Evolutionary conservation across 2,113 vertebrate species (phyloP), one percentile per base, ranked within the genome.

Genomic region (Columbina picui): DNA sequence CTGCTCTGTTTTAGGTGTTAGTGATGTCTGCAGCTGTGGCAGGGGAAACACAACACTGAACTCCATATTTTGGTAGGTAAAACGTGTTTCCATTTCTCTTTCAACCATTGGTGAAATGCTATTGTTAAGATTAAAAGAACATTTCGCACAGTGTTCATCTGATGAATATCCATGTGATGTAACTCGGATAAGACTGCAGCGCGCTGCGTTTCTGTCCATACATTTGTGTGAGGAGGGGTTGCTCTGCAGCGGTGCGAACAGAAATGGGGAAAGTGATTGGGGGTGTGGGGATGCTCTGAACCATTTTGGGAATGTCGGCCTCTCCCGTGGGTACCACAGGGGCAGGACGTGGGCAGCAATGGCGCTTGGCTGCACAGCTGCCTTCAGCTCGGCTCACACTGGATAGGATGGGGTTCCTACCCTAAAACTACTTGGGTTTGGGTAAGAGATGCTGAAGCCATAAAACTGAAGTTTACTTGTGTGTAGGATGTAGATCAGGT

Each of bases 1-100:
- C 50, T 75, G 84, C 73, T 87, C 50, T 89, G 71, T 69, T 87
- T 74, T 94, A 67, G 34, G 81, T 69, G 41, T 75, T 88, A 89
- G 38, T 81, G 41, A 25, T 81, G 67, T 22, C 73, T 57, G 63
- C 81, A 91, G 85, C 53, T 76, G 60, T 91, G 84, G 56, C 65
- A 96, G 45, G 39, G 75, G 36, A 60, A 43, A n/a, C 50, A 87
- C 45, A 84, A 18, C 83, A 29, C 10, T 61, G 67, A 91, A 8
- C 63, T 74, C 49, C 32, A 2, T 61, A 0, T 10, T 75, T 88
- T 56, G 94, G 50, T 25, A 81, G 87, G 81, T 87, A 67, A 70
- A 69, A 87, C 61, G 74, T 18, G 87, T 32, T 93, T 70, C 77
- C 52, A 7, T 84, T 87, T 74, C 73, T 91, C 50, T 74, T 84